phyloP scores from a whole-genome alignment of 2,113 vertebrate species.

The Rutilus rutilus region DNA sequence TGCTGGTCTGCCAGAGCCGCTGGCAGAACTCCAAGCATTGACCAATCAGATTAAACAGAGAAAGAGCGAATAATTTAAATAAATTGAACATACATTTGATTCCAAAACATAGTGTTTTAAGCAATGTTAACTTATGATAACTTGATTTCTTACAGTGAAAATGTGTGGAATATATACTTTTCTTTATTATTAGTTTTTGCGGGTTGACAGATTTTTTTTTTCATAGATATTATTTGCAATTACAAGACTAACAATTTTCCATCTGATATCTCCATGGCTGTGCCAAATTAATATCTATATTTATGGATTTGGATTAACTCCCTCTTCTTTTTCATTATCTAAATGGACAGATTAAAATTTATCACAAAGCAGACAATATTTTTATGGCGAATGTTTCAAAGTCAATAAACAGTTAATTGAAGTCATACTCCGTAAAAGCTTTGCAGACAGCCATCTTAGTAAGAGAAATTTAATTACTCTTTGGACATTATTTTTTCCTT shows the following conservation, averaged over 20 bases:
- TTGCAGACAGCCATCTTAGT: conserved; percentile 38
- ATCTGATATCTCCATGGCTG: neutral
- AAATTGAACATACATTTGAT: no score
- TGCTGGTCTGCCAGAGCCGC: no score
- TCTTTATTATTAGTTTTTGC: neutral
- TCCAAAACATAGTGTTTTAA: no score
- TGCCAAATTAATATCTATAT: conserved; percentile 43
- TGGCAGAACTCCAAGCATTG: no score
- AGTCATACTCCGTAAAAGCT: conserved; percentile 28
- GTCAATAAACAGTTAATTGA: conserved; percentile 59
- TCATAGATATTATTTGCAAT: neutral
- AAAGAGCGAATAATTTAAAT: no score
- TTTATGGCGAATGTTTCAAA: conserved; percentile 57
- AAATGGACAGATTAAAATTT: conserved; percentile 55
- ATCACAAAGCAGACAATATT: conserved; percentile 45
- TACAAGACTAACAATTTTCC: neutral
- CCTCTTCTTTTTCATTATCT: conserved; percentile 53
- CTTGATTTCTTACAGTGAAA: no score
- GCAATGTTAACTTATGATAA: no score
- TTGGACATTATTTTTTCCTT: conserved; percentile 31
- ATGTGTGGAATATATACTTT: neutral
- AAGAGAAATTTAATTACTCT: conserved; percentile 49
- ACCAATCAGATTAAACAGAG: no score
- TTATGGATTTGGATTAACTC: conserved; percentile 24
- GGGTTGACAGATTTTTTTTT: neutral